Percentiles rank a stretch among this genome's conserved stretches.
Conservation (phyloP, 2,888 invertebrate species). For the Cataglyphis altisquamis region DNA sequence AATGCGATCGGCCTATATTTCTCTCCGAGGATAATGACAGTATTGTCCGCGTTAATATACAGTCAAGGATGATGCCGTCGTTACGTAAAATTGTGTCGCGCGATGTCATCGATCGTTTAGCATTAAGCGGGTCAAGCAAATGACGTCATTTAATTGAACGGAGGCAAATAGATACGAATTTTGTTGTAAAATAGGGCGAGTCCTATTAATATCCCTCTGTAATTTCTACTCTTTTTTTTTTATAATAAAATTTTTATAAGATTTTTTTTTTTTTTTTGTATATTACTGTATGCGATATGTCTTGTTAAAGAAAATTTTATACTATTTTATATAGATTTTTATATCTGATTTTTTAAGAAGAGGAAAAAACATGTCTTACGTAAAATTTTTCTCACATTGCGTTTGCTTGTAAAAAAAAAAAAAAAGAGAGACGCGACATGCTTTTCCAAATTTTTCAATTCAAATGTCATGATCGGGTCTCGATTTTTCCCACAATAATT, state of each 20-base stretch:
- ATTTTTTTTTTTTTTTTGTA: background rate
- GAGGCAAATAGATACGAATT: background rate
- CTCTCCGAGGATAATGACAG: background rate
- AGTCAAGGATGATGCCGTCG: slow-evolving; percentile 15
- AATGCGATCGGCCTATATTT: slow-evolving; percentile 33
- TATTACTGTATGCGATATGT: background rate
- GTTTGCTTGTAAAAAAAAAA: no score
- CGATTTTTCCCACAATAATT: slow-evolving; percentile 9
- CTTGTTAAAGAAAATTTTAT: no score
- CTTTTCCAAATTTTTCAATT: background rate
- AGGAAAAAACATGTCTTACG: no score
- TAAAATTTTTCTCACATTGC: no score
- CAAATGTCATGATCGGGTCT: background rate
- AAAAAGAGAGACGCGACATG: background rate
- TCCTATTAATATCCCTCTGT: background rate
- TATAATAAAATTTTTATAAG: no score
- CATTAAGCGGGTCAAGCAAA: background rate
- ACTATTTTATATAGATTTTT: no score
- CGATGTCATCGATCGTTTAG: slow-evolving; percentile 21
- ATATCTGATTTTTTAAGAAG: no score
- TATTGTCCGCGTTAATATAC: background rate
- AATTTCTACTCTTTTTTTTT: background rate
- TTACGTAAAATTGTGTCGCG: background rate
- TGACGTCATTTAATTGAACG: background rate
- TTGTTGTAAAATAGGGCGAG: background rate